Percentiles rank a stretch among this genome's conserved stretches.
phyloP scores from a whole-genome alignment of 2,113 vertebrate species.

The Bettongia penicillata region DNA sequence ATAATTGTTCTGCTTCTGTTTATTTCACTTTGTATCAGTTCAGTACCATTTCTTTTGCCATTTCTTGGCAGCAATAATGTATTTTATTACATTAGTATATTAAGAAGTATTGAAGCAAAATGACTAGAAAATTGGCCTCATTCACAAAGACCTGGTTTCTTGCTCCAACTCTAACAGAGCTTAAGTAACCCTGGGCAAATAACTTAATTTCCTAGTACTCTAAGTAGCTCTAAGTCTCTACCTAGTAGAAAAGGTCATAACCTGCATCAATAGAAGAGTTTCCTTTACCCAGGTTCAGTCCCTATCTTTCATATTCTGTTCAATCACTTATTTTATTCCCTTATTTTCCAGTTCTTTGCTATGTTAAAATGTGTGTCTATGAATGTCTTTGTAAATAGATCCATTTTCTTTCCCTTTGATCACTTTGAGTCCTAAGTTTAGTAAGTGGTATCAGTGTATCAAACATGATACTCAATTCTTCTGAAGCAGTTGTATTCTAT shows the following conservation, averaged over 20 bases:
- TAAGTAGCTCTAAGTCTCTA: not conserved
- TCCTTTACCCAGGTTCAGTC: not conserved
- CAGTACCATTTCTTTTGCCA: not conserved
- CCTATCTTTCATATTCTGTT: constrained; percentile 84
- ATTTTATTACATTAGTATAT: not conserved
- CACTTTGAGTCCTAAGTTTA: not conserved
- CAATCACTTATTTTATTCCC: not conserved
- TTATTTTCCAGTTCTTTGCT: not conserved
- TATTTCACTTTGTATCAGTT: not conserved
- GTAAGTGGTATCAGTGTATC: not conserved
- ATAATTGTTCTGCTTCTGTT: not conserved
- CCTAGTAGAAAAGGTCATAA: not conserved
- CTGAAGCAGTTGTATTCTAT: not conserved
- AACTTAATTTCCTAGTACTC: not conserved
- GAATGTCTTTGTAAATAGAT: not conserved
- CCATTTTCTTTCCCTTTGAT: not conserved
- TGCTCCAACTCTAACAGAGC: not conserved
- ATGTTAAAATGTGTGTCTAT: not conserved
- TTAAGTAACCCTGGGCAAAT: not conserved
- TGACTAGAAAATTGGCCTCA: not conserved
- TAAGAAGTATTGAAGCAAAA: not conserved
- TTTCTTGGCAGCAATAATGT: not conserved
- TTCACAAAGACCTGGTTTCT: not conserved
- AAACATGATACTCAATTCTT: not conserved
- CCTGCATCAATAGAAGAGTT: not conserved